phyloP scores from a whole-genome alignment of 2,113 vertebrate species.

The Fukomys damarensis region DNA sequence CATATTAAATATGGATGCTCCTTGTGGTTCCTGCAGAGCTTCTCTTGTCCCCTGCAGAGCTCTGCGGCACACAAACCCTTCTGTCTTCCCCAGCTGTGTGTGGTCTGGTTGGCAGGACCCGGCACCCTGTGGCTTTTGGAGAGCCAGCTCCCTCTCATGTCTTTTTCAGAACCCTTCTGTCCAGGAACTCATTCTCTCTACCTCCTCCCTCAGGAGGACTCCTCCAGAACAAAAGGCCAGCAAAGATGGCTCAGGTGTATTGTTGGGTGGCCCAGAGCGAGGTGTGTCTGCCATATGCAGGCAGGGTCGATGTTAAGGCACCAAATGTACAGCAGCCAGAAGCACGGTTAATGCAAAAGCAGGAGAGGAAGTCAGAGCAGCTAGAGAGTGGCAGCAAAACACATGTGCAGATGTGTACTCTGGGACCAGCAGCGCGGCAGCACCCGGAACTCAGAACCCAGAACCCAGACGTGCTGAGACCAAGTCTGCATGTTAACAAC shows the following conservation, averaged over 20 bases:
- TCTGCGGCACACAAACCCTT: background rate
- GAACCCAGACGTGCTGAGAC: background rate
- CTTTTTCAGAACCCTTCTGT: background rate
- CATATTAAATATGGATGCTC: background rate
- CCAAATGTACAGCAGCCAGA: background rate
- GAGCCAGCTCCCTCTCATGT: background rate
- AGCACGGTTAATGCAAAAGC: background rate
- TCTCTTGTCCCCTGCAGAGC: background rate
- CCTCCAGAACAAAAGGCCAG: no score
- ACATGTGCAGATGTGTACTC: fast-evolving
- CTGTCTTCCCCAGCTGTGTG: background rate
- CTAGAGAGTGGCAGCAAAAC: background rate
- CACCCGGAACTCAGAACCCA: background rate
- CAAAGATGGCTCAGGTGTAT: background rate
- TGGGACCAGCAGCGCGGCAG: background rate
- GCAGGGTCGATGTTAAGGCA: background rate
- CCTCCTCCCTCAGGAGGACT: background rate
- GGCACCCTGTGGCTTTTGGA: background rate
- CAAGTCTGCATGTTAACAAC: no score
- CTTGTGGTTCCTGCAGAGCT: background rate
- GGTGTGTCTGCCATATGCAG: fast-evolving
- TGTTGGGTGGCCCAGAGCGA: background rate
- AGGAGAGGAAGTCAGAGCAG: background rate
- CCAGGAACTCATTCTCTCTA: background rate
- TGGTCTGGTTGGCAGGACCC: background rate